phyloP scores from a whole-genome alignment of 2,888 invertebrate species.

The Operophtera brumata region DNA sequence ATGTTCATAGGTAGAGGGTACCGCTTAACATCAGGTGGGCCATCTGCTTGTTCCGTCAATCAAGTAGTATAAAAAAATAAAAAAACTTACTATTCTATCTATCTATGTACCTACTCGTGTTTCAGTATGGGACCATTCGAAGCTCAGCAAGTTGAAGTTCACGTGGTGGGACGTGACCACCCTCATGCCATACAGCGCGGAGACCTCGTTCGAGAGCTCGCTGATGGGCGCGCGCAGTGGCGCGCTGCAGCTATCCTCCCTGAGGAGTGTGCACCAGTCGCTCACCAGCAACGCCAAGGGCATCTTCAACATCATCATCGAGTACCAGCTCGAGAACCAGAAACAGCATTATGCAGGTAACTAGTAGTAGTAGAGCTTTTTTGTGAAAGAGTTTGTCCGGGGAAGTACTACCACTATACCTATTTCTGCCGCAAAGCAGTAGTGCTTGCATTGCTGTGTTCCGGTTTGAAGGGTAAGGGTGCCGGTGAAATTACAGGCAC shows the following conservation, averaged over 20 bases:
- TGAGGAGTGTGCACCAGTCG: conserved; percentile 94
- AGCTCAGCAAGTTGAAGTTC: conserved; percentile 91
- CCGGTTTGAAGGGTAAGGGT: too few species aligned
- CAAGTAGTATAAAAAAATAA: too few species aligned
- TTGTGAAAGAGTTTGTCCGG: too few species aligned
- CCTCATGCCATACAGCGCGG: conserved; percentile 89
- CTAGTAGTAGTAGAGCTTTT: too few species aligned
- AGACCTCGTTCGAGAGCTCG: conserved; percentile 92
- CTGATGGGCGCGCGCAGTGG: conserved; percentile 90
- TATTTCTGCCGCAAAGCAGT: too few species aligned
- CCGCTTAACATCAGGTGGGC: too few species aligned
- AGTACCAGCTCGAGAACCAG: conserved; percentile 89
- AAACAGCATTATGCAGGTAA: conserved; percentile 89
- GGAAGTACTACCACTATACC: too few species aligned
- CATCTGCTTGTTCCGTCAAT: too few species aligned
- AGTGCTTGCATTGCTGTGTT: too few species aligned
- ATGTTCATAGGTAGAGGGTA: too few species aligned
- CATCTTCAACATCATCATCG: conserved; percentile 90
- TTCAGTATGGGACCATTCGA: conserved; percentile 83
- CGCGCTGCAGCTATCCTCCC: conserved; percentile 89
- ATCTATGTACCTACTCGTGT: not conserved
- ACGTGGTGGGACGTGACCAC: conserved; percentile 96
- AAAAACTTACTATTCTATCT: too few species aligned
- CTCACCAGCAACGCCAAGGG: conserved; percentile 93
- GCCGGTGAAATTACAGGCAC: too few species aligned